A percentile compares a stretch with the other conserved stretches of the same genome.
These are phyloP conservation scores for Dryobates pubescens DNA, from an alignment of 2,797 vertebrate genomes.

Conservation along the genomic window DNA sequence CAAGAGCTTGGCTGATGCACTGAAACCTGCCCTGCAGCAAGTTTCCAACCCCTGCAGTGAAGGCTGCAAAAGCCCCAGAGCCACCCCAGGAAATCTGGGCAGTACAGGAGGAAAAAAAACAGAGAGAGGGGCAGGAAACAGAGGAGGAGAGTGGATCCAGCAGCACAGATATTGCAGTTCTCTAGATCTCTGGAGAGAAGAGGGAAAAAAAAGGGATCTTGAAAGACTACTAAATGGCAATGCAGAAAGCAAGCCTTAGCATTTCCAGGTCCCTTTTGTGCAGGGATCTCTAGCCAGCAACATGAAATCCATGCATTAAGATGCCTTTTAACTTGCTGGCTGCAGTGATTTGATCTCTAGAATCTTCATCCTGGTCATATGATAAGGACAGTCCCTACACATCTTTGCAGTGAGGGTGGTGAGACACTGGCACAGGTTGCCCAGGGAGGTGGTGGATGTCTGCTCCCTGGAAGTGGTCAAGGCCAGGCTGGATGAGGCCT, in stretches of 20 bases:
- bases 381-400: not conserved
- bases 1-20: not conserved
- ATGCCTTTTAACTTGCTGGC: not conserved
- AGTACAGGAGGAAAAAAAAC: not conserved
- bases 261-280: not conserved
- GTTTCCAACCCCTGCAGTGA: not conserved
- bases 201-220: not conserved
- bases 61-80: not conserved
- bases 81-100: not conserved
- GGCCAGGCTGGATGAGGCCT: too few relatives aligned
- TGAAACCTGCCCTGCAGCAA: not conserved
- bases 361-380: not conserved
- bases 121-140: not conserved
- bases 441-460: too few relatives aligned
- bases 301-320: not conserved
- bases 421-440: too few relatives aligned
- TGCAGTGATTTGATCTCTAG: not conserved
- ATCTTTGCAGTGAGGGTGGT: too few relatives aligned
- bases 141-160: not conserved
- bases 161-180: not conserved
- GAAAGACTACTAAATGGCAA: not conserved
- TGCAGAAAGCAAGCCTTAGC: not conserved
- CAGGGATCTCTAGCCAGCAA: not conserved
- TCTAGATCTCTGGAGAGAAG: accelerated
- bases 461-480: too few relatives aligned